A percentile compares a stretch with the other conserved stretches of the same genome.
phyloP scores from a whole-genome alignment of 2,797 vertebrate species.

The Balearica regulorum region DNA sequence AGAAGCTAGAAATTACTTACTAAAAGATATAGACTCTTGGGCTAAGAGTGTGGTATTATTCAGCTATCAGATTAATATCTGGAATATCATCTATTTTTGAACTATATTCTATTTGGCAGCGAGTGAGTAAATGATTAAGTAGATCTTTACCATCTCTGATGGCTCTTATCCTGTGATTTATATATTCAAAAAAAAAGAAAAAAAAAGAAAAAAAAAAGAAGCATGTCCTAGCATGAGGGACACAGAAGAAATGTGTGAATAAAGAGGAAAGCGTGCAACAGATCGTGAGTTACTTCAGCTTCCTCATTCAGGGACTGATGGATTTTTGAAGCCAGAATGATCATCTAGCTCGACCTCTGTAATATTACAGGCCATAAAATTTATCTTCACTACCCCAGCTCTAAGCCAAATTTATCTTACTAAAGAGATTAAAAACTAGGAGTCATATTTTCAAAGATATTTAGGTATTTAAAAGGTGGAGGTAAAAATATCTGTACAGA shows the following conservation, averaged over 20 bases:
- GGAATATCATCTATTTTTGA: conserved; percentile 5
- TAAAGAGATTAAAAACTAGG: neutral
- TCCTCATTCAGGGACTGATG: neutral
- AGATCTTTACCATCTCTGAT: conserved; percentile 14
- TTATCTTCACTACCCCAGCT: neutral
- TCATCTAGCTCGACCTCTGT: neutral
- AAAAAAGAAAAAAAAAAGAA: neutral
- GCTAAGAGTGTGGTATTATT: conserved; percentile 5
- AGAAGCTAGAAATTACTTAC: conserved; percentile 15
- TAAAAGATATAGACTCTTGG: conserved; percentile 3
- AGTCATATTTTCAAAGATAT: neutral
- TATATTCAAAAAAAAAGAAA: neutral
- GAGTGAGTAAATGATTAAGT: conserved; percentile 12
- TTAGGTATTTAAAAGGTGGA: neutral
- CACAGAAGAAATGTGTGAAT: neutral
- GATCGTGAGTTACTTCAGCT: neutral
- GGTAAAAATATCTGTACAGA: neutral
- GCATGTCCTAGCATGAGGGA: neutral
- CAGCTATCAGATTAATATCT: conserved; percentile 16
- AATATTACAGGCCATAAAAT: conserved; percentile 23
- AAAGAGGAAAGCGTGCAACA: neutral
- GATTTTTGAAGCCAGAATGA: conserved; percentile 10
- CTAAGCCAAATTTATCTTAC: neutral
- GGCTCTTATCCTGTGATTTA: conserved; percentile 11
- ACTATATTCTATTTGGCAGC: neutral